Percentiles rank a stretch among this genome's conserved stretches.
phyloP scores from a whole-genome alignment of 2,113 vertebrate species.

The Rhadina sibilatrix region DNA sequence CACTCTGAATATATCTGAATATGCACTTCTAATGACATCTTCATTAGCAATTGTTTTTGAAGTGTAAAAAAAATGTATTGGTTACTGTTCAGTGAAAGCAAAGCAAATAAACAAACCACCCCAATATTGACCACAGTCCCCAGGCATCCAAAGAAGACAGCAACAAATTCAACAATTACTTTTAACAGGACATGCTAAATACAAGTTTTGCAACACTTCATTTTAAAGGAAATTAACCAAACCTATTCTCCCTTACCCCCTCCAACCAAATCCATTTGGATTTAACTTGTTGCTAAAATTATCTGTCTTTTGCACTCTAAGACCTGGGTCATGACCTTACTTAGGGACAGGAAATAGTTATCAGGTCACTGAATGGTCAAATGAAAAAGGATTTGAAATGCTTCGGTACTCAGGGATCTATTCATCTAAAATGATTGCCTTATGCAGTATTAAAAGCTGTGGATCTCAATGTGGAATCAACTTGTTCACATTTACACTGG shows the following conservation, averaged over 20 bases:
- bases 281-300: conserved; percentile 87
- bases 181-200: conserved; percentile 38
- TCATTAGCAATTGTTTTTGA: neutral
- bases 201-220: conserved; percentile 24
- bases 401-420: conserved; percentile 73
- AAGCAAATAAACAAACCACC: neutral
- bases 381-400: conserved; percentile 84
- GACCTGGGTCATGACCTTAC: conserved; percentile 89
- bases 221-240: conserved; percentile 60
- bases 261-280: conserved; percentile 68
- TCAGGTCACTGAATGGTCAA: conserved; percentile 90
- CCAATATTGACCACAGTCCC: neutral
- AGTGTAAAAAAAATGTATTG: neutral
- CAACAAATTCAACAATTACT: conserved; percentile 46
- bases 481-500: neutral
- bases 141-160: conserved; percentile 1
- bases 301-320: conserved; percentile 85
- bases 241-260: conserved; percentile 15
- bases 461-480: neutral
- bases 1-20: neutral
- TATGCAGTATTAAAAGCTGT: conserved; percentile 56
- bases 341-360: conserved; percentile 85
- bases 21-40: neutral
- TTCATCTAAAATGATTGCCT: conserved; percentile 72
- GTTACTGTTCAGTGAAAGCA: conserved; percentile 9